A percentile compares a stretch with the other conserved stretches of the same genome.
phyloP scores from a whole-genome alignment of 2,888 invertebrate species.

The Oscheius sp. region DNA sequence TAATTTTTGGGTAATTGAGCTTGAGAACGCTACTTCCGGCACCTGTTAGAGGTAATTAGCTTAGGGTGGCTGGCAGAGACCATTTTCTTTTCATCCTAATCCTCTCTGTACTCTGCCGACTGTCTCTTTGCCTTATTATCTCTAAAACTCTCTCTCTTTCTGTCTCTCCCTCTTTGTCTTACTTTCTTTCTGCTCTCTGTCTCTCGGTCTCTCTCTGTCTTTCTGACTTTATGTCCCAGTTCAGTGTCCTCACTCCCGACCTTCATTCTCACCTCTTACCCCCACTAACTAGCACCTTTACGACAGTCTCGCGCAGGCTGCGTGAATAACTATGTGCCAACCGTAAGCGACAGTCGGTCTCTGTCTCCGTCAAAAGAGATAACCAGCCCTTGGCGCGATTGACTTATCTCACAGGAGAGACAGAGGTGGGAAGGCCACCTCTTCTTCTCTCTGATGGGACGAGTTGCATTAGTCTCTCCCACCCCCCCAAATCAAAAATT shows the following conservation, averaged over 20 bases:
- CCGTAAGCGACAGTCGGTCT: constrained; percentile 16
- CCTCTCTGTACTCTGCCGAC: no score
- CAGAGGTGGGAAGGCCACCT: no score
- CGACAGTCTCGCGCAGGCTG: neutral
- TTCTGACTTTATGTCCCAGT: no score
- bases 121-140: no score
- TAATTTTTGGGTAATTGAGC: neutral
- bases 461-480: constrained; percentile 1
- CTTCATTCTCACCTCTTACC: neutral
- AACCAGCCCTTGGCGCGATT: constrained; percentile 22
- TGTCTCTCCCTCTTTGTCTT: no score
- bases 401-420: constrained; percentile 8
- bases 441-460: neutral
- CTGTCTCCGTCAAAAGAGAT: constrained; percentile 21
- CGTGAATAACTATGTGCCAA: constrained; percentile 8
- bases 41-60: constrained; percentile 7
- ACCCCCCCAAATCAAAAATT: neutral
- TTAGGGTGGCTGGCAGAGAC: neutral
- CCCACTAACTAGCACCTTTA: neutral
- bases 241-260: neutral
- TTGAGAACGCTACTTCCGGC: neutral
- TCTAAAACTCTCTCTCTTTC: no score
- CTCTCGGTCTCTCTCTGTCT: no score
- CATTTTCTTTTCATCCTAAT: no score
- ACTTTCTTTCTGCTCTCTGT: no score